Evolutionary conservation across 2,888 invertebrate genomes (phyloP).

Genomic region (Apeira syringaria): DNA sequence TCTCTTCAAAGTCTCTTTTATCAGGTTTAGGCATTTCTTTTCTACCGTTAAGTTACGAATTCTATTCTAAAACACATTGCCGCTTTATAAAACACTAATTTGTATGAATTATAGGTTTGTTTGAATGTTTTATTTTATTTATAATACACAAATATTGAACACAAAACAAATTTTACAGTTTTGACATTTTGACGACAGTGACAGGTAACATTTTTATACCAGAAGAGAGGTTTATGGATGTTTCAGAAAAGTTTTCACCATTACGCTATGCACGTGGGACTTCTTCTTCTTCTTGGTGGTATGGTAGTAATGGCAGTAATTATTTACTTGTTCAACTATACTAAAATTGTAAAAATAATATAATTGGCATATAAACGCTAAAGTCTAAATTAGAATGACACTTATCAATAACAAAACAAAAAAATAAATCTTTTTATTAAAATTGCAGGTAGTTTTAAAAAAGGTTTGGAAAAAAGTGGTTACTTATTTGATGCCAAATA

Average conservation of each 20-base stretch:
- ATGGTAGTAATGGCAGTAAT: no score
- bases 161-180: slow-evolving; percentile 25
- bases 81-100: slow-evolving; percentile 22
- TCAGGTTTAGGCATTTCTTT: slow-evolving; percentile 62
- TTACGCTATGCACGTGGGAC: no score
- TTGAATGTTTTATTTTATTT: slow-evolving; percentile 13
- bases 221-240: slow-evolving; percentile 1
- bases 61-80: slow-evolving; percentile 34
- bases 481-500: no score
- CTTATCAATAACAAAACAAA: no score
- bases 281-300: no score
- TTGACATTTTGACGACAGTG: slow-evolving; percentile 17
- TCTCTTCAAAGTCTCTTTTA: slow-evolving; percentile 64
- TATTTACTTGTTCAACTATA: no score
- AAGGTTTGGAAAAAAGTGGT: no score
- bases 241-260: slow-evolving; percentile 3
- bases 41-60: slow-evolving; percentile 38
- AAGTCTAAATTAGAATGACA: no score
- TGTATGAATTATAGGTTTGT: slow-evolving; percentile 2
- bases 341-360: no score
- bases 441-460: no score
- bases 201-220: slow-evolving; percentile 16
- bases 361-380: no score
- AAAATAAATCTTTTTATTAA: no score
- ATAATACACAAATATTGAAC: slow-evolving; percentile 13